A percentile compares a stretch with the other conserved stretches of the same genome.
Conservation (phyloP, 2,113 vertebrate species). For the Saguinus imperator region DNA sequence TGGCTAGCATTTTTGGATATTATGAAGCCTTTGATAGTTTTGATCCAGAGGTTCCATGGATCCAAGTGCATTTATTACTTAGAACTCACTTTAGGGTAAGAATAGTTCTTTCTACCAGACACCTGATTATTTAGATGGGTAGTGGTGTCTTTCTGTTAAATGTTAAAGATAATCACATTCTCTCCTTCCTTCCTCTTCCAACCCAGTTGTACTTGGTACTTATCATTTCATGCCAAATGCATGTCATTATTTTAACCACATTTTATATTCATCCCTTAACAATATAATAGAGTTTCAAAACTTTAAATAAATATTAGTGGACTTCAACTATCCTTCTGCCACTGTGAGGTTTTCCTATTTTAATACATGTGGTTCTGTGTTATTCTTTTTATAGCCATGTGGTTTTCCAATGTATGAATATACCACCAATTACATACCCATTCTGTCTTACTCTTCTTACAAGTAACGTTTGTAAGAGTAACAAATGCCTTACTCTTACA, state of each 20-base stretch:
- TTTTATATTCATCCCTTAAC: background rate
- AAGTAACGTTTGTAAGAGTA: background rate
- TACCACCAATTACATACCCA: background rate
- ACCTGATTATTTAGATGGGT: background rate
- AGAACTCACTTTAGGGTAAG: background rate
- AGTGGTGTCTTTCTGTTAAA: background rate
- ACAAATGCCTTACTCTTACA: background rate
- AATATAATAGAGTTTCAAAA: background rate
- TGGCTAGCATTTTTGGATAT: background rate
- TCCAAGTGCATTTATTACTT: background rate
- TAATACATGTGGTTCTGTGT: background rate
- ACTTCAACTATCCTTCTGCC: background rate
- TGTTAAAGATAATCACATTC: background rate
- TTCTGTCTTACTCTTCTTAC: background rate
- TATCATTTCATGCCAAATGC: background rate
- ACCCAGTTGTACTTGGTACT: background rate
- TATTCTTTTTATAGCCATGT: background rate
- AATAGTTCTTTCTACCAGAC: background rate
- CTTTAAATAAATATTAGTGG: background rate
- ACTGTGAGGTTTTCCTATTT: background rate
- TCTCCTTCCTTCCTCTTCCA: background rate
- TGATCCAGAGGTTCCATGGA: background rate
- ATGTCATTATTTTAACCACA: background rate
- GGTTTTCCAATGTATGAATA: background rate
- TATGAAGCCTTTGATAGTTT: background rate